Base-by-base conservation (phyloP, 2,797 vertebrate species). In the Sebastolobus alascanus region DNA sequence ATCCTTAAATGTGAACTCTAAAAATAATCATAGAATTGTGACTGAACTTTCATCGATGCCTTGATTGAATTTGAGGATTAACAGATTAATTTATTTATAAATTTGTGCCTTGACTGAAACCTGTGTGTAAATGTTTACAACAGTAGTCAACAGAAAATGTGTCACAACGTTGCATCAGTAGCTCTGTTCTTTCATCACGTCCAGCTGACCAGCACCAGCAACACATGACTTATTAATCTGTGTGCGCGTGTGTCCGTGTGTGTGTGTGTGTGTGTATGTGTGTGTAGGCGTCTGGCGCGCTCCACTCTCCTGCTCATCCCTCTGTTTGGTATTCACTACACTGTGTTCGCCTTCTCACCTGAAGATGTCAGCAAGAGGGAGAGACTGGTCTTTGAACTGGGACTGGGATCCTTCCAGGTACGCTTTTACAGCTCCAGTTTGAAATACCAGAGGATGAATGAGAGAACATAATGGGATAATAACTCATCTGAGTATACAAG, bases 331-430 rank as follows among this genome's bases (percentile, higher is more conserved):
- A 99, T 99, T 90, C 98, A 99, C 94, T 99, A 99, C 96, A 99
- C 98, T 0, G 98, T 99, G 58, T 99, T 99, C 54, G 98, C 99
- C 90, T 99, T 99, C 93, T 99, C 98, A 31, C 99, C 99, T 0
- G 98, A 99, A 93, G 97, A 99, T 0, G 97, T 99, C 93, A 99
- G 98, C 92, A 98, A 99, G 94, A 87, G 96, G 83, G 99, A 99
- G 93, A 95, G 99, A 54, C 96, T 99, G 60, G 97, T 99, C 69
- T 99, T 99, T 85, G 99, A 99, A 77, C 90, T 99, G 89, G 99
- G 99, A 68, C 96, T 99, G 46, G 99, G 99, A 75, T 99, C 99
- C 64, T 99, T 99, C 91, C 99, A 99, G 98, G 99, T 99, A 93
- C 2, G 5, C 12, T 68, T 37, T 29, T 5, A 29, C 9, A 37